Evolutionary conservation across 2,888 invertebrate species (phyloP).

Genomic region (Lycophotia porphyrea): DNA sequence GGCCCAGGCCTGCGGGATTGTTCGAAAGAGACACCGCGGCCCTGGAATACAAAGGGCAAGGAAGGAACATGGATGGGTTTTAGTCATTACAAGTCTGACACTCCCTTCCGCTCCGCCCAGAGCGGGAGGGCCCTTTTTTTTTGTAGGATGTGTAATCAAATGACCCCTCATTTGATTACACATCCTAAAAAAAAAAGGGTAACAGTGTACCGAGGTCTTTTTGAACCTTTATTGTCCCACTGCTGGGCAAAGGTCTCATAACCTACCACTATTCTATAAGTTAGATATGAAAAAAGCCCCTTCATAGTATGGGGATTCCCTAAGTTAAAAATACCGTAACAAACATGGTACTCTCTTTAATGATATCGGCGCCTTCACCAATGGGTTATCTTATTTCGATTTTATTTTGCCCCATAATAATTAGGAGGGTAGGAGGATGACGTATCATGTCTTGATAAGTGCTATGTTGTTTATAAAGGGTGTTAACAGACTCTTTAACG

Average conservation of each 20-base stretch:
- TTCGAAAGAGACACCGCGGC: too few species aligned
- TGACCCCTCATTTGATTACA: too few species aligned
- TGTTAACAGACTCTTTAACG: too few species aligned
- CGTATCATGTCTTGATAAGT: slow-evolving; percentile 15
- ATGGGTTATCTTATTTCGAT: neutral
- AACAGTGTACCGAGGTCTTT: neutral
- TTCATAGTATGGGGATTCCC: neutral
- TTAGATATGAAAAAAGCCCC: neutral
- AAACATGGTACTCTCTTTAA: neutral
- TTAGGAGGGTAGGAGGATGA: neutral
- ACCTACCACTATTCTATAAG: neutral
- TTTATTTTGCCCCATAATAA: neutral
- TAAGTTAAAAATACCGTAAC: neutral
- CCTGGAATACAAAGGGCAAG: too few species aligned
- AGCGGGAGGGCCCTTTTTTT: too few species aligned
- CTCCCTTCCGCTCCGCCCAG: too few species aligned
- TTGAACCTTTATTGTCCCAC: neutral
- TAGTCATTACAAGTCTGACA: too few species aligned
- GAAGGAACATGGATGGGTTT: too few species aligned
- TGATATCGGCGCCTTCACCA: neutral
- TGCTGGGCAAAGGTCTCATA: neutral
- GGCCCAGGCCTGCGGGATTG: too few species aligned
- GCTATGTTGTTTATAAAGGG: slow-evolving; percentile 23
- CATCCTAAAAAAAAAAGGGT: too few species aligned
- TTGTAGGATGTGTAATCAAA: too few species aligned